phyloP scores from a whole-genome alignment of 2,113 vertebrate genomes.

The Clupea harengus region DNA sequence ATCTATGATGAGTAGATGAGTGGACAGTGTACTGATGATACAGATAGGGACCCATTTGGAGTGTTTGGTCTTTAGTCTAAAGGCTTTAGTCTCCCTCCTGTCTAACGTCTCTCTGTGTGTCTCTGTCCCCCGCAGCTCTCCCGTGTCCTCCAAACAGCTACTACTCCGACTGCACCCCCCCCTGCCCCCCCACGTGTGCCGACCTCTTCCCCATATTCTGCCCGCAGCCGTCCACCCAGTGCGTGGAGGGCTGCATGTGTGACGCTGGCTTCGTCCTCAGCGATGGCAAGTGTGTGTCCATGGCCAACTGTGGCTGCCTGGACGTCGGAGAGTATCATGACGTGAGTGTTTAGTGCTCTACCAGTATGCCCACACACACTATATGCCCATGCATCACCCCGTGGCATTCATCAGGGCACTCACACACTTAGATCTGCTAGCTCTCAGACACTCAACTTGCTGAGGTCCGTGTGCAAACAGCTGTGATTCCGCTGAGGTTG shows the following conservation, averaged over 20 bases:
- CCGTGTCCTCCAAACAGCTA: conserved; percentile 72
- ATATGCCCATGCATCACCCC: too few relatives aligned
- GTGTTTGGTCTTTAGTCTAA: too few relatives aligned
- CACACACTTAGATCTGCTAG: too few relatives aligned
- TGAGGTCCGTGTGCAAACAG: not conserved
- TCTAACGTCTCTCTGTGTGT: not conserved
- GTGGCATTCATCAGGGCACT: too few relatives aligned
- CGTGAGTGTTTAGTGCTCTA: conserved; percentile 58
- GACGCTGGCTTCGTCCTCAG: conserved; percentile 71
- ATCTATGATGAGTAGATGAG: too few relatives aligned
- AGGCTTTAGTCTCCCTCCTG: too few relatives aligned
- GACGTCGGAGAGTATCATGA: conserved; percentile 64
- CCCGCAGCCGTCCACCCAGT: conserved; percentile 59
- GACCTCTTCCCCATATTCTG: conserved; percentile 75
- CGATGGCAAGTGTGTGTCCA: conserved; percentile 67
- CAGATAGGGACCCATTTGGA: too few relatives aligned
- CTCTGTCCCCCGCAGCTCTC: conserved; percentile 63
- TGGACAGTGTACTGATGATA: too few relatives aligned
- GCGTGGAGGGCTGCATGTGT: conserved; percentile 79
- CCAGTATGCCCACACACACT: too few relatives aligned
- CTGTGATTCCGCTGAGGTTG: not conserved
- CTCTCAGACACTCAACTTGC: not conserved
- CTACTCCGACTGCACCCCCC: conserved; percentile 71
- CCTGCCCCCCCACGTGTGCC: conserved; percentile 76
- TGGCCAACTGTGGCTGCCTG: conserved; percentile 72